Base-by-base conservation (phyloP, 92 coral and sea anemone genomes). In the Diadumene lineata region DNA sequence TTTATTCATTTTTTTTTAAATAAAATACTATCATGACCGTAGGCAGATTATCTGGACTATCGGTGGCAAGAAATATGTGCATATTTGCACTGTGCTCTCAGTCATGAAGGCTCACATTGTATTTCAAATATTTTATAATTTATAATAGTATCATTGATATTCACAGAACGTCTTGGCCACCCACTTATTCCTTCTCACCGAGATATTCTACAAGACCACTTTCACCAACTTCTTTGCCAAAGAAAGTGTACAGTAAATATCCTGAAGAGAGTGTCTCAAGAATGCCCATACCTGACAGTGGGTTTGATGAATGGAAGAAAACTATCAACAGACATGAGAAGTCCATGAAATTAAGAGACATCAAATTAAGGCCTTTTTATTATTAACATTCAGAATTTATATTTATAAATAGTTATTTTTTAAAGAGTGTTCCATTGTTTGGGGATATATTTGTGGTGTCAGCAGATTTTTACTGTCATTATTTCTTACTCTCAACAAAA, bases 221-320 rank as follows among this genome's bases (percentile, higher is more conserved):
- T 19, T 89, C 92, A 29, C 97, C 90, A 23, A 69, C 86, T 16
- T 31, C 65, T 73, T 80, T 79, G 75, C 57, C 66, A 2, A 55
- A 56, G 31, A 67, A 68, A 27, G 68, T 82, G 11, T 78, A 77
- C 73, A 87, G 84, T 26, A 60, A 77, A 31, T 27, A 73, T 16
- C 79, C 85, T 29, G 82, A 77, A 10, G 92, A 85, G 2, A 26
- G 56, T 73, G 92, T 79, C 56, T 78, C 92, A 6, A 82, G 79
- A 70, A 83, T 83, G 79, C 81, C 92, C 27, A 24, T 87, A 48
- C 88, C 85, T 38, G 97, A 91, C 66, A 88, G 97, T 79, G 97
- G 97, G 0, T 91, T 83, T 79, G 86, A 85, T 8, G 92, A 87
- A 4, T 91, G 97, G 97, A 83, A 85, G 73, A 85, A 53, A 57